Conservation (phyloP, 2,888 invertebrate species). For the Yponomeuta cagnagella region DNA sequence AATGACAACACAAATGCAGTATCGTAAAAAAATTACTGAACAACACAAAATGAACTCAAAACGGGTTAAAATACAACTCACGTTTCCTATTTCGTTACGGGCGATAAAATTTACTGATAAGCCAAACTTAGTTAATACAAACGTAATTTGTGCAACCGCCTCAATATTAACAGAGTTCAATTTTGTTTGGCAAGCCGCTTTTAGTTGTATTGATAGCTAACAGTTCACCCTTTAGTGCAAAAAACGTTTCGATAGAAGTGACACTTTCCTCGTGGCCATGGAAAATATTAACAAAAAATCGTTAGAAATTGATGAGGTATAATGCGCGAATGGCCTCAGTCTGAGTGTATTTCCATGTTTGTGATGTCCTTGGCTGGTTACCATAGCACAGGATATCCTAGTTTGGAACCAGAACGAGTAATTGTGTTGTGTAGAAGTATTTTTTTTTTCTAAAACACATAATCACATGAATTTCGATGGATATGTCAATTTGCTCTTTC, state of each 20-base stretch:
- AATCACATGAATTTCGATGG: too few species aligned
- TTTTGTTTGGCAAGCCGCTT: neutral
- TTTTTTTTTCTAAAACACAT: too few species aligned
- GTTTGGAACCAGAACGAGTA: too few species aligned
- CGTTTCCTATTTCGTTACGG: neutral
- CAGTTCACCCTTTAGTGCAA: neutral
- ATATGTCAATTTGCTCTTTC: too few species aligned
- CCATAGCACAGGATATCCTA: too few species aligned
- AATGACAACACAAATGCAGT: slow-evolving; percentile 10
- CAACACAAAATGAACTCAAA: neutral
- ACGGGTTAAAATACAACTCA: neutral
- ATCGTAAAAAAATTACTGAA: neutral
- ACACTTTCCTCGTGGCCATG: neutral
- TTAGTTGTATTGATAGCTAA: neutral
- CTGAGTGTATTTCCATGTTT: too few species aligned
- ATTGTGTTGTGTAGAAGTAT: too few species aligned
- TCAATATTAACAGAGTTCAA: neutral
- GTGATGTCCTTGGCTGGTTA: too few species aligned
- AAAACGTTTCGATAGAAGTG: neutral
- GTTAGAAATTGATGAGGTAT: slow-evolving; percentile 4
- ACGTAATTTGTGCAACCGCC: neutral
- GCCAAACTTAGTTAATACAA: neutral
- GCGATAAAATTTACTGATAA: slow-evolving; percentile 3
- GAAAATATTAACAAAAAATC: neutral
- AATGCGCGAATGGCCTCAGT: too few species aligned